Evolutionary conservation across 1,140 invertebrate genomes (phyloP).

Genomic region (Drosophila pseudoobscura): DNA sequence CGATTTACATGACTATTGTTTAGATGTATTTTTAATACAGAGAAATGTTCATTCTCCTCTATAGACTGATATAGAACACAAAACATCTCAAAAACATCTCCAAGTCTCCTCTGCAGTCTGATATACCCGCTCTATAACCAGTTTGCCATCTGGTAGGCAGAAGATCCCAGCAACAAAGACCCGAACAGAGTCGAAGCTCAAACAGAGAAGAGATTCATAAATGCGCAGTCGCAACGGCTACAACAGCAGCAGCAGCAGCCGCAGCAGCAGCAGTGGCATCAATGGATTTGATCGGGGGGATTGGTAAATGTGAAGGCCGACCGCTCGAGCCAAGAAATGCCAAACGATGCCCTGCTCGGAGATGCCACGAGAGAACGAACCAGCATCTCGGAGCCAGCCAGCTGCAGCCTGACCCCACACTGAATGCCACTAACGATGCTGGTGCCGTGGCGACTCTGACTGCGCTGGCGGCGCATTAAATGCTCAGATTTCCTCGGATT

Average conservation of each 20-base stretch:
- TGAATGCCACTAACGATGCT: constrained; percentile 59
- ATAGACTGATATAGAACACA: no score
- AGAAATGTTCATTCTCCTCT: no score
- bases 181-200: constrained; percentile 17
- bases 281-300: constrained; percentile 28
- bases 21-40: no score
- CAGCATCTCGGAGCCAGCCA: constrained; percentile 14
- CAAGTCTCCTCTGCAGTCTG: constrained; percentile 12
- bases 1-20: no score
- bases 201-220: constrained; percentile 56
- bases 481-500: constrained; percentile 78
- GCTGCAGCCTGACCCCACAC: constrained; percentile 28
- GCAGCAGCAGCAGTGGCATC: constrained; percentile 33
- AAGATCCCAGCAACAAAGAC: constrained; percentile 21
- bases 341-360: constrained; percentile 45
- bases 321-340: constrained; percentile 46
- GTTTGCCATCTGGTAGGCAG: constrained; percentile 33
- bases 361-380: constrained; percentile 35
- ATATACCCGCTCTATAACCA: constrained; percentile 34
- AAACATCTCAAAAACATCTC: no score
- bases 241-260: constrained; percentile 31
- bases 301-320: constrained; percentile 56
- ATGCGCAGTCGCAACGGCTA: constrained; percentile 72
- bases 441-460: constrained; percentile 27
- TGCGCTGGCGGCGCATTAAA: constrained; percentile 69